phyloP scores from a whole-genome alignment of 2,797 vertebrate genomes.

The Macrochelys suwanniensis region DNA sequence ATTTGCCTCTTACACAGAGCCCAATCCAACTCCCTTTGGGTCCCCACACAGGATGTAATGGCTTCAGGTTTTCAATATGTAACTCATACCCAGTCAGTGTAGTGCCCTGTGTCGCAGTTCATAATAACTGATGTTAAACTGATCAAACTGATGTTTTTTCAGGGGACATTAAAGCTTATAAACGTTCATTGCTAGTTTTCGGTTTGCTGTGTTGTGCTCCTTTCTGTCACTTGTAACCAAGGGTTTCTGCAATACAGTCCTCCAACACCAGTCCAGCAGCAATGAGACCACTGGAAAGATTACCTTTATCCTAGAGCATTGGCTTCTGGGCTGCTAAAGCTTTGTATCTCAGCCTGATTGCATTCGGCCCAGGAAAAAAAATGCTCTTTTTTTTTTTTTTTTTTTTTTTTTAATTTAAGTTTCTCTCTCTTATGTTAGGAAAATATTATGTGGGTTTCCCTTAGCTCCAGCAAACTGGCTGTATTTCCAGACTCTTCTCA shows the following conservation, averaged over 20 bases:
- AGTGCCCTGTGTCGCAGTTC: background rate
- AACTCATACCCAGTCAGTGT: background rate
- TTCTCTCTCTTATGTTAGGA: no score
- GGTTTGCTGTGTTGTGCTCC: background rate
- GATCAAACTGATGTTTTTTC: background rate
- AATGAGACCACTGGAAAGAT: background rate
- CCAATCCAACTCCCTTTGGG: background rate
- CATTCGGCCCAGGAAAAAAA: background rate
- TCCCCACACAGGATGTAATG: background rate
- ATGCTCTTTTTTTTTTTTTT: no score
- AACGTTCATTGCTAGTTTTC: background rate
- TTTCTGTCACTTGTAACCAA: background rate
- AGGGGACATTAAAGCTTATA: accelerated
- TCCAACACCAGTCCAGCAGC: background rate
- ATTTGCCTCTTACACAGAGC: background rate
- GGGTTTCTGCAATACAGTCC: background rate
- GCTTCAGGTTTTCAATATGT: background rate
- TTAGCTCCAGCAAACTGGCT: background rate
- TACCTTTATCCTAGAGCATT: background rate
- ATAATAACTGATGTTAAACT: background rate
- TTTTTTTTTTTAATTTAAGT: background rate
- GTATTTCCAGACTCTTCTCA: background rate
- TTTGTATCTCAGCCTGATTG: background rate
- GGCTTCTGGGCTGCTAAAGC: background rate
- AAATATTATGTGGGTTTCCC: background rate